Conservation (phyloP, 2,113 vertebrate species). For the Willisornis vidua region DNA sequence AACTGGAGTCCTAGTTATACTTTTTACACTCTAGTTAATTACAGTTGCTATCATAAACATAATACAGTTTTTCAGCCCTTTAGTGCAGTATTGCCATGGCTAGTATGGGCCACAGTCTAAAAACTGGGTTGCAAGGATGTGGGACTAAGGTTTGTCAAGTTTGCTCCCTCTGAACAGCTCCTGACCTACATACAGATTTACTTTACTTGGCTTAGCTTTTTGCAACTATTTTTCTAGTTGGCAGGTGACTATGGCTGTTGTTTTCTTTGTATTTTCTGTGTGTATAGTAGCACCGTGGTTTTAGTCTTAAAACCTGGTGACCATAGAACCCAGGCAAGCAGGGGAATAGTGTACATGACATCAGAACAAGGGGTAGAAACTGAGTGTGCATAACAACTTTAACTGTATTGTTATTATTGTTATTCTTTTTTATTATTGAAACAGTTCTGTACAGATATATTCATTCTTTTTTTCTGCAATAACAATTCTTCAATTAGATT, state of each 20-base stretch:
- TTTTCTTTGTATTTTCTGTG: background rate
- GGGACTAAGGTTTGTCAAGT: rapidly evolving
- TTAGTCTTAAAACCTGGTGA: background rate
- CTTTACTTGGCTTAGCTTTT: background rate
- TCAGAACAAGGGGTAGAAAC: background rate
- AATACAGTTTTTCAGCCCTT: background rate
- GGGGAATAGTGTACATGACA: background rate
- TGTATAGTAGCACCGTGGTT: background rate
- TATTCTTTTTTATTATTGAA: background rate
- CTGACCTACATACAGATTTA: no score
- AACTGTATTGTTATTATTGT: rapidly evolving
- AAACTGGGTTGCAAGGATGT: background rate
- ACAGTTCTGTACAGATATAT: background rate
- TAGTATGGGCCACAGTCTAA: background rate
- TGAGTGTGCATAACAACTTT: background rate
- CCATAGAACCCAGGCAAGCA: background rate
- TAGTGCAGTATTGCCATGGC: background rate
- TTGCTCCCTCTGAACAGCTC: background rate
- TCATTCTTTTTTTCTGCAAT: background rate
- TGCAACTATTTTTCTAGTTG: background rate
- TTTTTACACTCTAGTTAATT: background rate
- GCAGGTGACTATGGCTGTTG: background rate
- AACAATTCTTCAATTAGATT: background rate
- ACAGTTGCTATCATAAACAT: background rate
- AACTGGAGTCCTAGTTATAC: background rate